Percentiles rank a stretch among this genome's conserved stretches.
Conservation (phyloP, 2,797 vertebrate species). For the Gorsachius magnificus region DNA sequence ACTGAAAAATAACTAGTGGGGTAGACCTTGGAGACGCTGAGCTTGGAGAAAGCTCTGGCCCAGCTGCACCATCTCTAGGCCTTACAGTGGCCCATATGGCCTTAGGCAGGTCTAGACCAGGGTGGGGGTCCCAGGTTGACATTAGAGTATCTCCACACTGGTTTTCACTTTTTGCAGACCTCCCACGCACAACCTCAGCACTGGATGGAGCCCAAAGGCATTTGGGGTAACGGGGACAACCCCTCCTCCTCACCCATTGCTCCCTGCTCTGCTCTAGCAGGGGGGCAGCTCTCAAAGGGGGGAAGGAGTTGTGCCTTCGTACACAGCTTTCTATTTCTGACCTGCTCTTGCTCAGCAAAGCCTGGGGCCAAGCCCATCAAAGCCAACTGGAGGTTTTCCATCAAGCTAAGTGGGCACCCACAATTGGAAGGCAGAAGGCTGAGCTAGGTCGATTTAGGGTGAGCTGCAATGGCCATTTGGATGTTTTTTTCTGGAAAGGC, state of each 20-base stretch:
- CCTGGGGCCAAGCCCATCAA: neutral
- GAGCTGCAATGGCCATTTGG: neutral
- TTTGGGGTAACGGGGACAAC: neutral
- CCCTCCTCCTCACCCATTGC: neutral
- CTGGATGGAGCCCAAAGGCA: neutral
- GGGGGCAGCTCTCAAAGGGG: neutral
- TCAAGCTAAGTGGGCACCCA: neutral
- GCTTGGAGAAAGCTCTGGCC: neutral
- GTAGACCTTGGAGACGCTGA: neutral
- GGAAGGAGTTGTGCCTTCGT: neutral
- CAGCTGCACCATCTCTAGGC: neutral
- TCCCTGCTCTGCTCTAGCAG: fast-evolving
- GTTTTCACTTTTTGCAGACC: neutral
- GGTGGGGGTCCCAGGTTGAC: neutral
- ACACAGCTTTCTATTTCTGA: neutral
- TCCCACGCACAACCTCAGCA: neutral
- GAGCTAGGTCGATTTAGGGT: neutral
- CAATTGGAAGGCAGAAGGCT: neutral
- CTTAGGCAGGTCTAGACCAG: neutral
- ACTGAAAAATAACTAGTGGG: neutral
- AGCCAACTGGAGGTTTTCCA: neutral
- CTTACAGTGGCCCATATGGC: neutral
- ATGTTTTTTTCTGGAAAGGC: neutral
- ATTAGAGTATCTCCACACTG: neutral
- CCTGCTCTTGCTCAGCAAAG: neutral